Evolutionary conservation across 2,888 invertebrate genomes (phyloP), one percentile per base, ranked within the genome.

Genomic region (Tinea trinotella): DNA sequence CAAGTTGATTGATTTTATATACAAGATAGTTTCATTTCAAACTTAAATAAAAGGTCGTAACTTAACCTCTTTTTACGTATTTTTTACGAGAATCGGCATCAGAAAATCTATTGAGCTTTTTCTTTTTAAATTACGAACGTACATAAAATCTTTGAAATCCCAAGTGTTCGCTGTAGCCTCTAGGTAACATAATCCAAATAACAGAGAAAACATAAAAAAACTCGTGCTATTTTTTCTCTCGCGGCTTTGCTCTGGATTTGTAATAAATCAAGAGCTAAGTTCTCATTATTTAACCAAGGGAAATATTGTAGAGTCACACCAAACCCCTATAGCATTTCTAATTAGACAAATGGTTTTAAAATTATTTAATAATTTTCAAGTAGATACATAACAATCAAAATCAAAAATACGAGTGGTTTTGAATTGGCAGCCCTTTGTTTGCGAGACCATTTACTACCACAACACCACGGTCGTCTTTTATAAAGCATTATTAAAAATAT

Each of bases 281-380:
- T 13, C 13, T 40, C 40, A 40, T 40, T 40, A 40, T 40, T 40
- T 40, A 40, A 40, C 40, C 40, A 40, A 40, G 40, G 12, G 40
- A 40, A 40, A 40, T 40, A 40, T 40, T 40, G 13, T 13, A 40
- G 6, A 7, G 15, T 40, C 40, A 13, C 40, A 13, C 6, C 6
- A 4, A n/a, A 2, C 13, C 40, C 40, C 40, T 40, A 4, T 13
- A 7, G 40, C n/a, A n/a, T n/a, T n/a, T n/a, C n/a, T n/a, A n/a
- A n/a, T n/a, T n/a, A n/a, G n/a, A n/a, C n/a, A n/a, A n/a, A n/a
- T n/a, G n/a, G n/a, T n/a, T n/a, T n/a, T n/a, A n/a, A n/a, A n/a
- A n/a, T n/a, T n/a, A n/a, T n/a, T n/a, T n/a, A n/a, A n/a, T n/a
- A n/a, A n/a, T n/a, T n/a, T n/a, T n/a, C n/a, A n/a, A n/a, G n/a